phyloP scores from a whole-genome alignment of 2,797 vertebrate species.

The Uromys caudimaculatus region DNA sequence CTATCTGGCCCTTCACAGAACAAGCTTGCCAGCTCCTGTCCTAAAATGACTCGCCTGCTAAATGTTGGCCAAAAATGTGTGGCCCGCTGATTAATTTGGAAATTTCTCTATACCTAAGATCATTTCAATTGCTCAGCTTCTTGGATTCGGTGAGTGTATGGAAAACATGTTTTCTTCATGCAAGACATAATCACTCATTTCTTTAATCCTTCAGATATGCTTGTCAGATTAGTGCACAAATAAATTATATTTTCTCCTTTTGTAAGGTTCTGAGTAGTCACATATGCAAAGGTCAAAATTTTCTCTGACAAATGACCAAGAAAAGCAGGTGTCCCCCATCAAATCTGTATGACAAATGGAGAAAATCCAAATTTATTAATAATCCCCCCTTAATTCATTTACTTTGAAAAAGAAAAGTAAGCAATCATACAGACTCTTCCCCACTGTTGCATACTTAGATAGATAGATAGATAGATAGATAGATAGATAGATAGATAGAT shows the following conservation, averaged over 20 bases:
- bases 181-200: slow-evolving; percentile 1
- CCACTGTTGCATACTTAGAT: slow-evolving; percentile 6
- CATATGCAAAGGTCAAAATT: not conserved
- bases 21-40: slow-evolving; percentile 59
- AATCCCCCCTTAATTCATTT: slow-evolving; percentile 45
- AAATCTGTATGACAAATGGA: slow-evolving; percentile 10
- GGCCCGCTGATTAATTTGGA: slow-evolving; percentile 58
- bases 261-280: not conserved
- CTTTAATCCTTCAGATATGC: not conserved
- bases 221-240: not conserved
- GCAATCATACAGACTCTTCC: slow-evolving; percentile 10
- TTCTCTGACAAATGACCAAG: not conserved
- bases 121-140: slow-evolving; percentile 10
- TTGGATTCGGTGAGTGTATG: not conserved
- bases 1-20: slow-evolving; percentile 39
- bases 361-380: slow-evolving; percentile 59
- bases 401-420: not conserved
- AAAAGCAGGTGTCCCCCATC: slow-evolving; percentile 26
- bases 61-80: slow-evolving; percentile 26
- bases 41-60: slow-evolving; percentile 67
- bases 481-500: not conserved
- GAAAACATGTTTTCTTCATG: slow-evolving; percentile 47
- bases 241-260: not conserved
- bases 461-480: no score
- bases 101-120: slow-evolving; percentile 58